Conservation (phyloP, 1,140 invertebrate species). For the Rhysida immarginata region DNA sequence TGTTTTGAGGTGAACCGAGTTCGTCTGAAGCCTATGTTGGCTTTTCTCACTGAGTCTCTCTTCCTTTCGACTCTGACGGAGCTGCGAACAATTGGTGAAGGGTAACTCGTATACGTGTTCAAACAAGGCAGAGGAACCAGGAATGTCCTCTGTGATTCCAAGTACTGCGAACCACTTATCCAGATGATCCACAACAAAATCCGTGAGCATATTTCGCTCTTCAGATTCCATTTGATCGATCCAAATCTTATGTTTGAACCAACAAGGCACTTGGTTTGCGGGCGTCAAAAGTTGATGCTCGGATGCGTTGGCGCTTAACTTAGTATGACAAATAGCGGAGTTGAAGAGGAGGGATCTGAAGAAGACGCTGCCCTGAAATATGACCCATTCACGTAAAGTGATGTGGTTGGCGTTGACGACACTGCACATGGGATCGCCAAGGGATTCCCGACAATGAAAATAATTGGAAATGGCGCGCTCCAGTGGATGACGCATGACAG, state of each 20-base stretch:
- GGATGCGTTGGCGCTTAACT: neutral
- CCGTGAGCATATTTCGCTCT: neutral
- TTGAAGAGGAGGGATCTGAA: neutral
- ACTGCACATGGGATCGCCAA: neutral
- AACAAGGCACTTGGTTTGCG: neutral
- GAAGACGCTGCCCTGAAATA: neutral
- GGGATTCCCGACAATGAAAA: neutral
- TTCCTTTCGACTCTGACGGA: neutral
- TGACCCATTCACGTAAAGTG: neutral
- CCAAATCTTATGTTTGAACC: constrained; percentile 3
- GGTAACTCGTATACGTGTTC: neutral
- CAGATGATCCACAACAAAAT: neutral
- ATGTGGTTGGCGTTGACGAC: neutral
- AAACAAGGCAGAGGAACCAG: neutral
- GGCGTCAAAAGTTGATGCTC: neutral
- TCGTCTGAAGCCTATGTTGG: too few relatives aligned
- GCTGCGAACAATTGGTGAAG: neutral
- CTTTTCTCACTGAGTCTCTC: neutral
- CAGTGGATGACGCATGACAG: neutral
- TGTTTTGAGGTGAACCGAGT: neutral
- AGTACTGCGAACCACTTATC: neutral
- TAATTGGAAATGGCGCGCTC: neutral
- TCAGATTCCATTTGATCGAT: neutral
- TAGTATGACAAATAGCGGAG: neutral
- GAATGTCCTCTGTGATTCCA: neutral